These are phyloP conservation scores for Chelonoidis abingdonii DNA, from an alignment of 2,113 vertebrate species.

Conservation along the genomic window DNA sequence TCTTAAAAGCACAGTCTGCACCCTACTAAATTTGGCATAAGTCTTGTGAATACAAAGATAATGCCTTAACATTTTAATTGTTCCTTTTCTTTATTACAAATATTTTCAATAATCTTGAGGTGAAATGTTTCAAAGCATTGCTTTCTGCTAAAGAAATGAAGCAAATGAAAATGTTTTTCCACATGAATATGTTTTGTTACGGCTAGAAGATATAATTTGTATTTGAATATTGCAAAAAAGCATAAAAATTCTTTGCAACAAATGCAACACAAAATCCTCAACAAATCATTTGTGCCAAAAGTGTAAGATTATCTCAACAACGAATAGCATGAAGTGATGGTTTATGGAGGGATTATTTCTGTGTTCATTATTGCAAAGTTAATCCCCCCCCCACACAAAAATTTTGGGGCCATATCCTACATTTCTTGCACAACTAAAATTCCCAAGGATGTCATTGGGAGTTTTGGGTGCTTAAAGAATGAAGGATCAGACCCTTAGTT, in stretches of 20 bases:
- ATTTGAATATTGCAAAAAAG: slow-evolving; percentile 53
- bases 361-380: slow-evolving; percentile 41
- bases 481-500: slow-evolving; percentile 36
- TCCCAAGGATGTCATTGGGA: background rate
- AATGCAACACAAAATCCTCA: slow-evolving; percentile 57
- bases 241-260: slow-evolving; percentile 64
- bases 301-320: slow-evolving; percentile 70
- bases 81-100: slow-evolving; percentile 46
- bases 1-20: slow-evolving; percentile 70
- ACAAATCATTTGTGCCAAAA: slow-evolving; percentile 84
- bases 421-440: background rate
- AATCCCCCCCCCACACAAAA: background rate
- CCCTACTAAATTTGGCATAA: slow-evolving; percentile 80
- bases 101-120: slow-evolving; percentile 53
- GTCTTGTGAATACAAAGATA: slow-evolving; percentile 70
- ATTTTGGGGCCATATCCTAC: slow-evolving; percentile 4
- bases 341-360: slow-evolving; percentile 55
- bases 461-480: slow-evolving; percentile 36
- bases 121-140: slow-evolving; percentile 45
- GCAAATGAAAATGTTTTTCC: slow-evolving; percentile 53
- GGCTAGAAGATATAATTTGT: slow-evolving; percentile 47
- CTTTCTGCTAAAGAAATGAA: slow-evolving; percentile 59
- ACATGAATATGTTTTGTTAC: slow-evolving; percentile 25
- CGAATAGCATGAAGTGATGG: slow-evolving; percentile 78
- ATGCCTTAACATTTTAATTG: slow-evolving; percentile 27